These are phyloP conservation scores for Emydura subglobosa DNA, from an alignment of 2,113 vertebrate species.

Conservation along the genomic window DNA sequence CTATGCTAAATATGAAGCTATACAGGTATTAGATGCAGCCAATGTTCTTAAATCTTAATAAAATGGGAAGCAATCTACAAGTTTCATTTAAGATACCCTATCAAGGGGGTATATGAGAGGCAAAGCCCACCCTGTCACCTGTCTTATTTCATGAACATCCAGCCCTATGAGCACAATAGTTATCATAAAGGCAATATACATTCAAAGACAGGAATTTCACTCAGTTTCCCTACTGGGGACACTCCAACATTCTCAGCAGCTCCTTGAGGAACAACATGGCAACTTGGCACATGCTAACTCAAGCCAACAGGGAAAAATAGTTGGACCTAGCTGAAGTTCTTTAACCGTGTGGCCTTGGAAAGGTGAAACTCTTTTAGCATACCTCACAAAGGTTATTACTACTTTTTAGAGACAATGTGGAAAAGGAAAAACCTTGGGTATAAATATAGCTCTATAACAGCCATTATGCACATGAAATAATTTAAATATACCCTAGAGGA, in stretches of 20 bases:
- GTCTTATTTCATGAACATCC: not conserved
- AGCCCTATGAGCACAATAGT: not conserved
- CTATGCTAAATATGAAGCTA: not conserved
- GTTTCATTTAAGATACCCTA: not conserved
- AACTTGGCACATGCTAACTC: not conserved
- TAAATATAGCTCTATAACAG: not conserved
- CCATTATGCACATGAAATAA: not conserved
- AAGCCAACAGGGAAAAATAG: not conserved
- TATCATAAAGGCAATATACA: not conserved
- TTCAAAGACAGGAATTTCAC: not conserved
- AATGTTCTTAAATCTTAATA: not conserved
- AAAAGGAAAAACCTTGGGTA: not conserved
- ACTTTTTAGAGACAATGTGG: not conserved
- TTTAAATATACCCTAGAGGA: not conserved
- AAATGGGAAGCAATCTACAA: not conserved
- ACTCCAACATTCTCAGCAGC: not conserved
- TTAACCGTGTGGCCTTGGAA: not conserved
- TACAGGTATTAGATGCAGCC: not conserved
- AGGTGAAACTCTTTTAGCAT: not conserved
- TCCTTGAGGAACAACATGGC: not conserved
- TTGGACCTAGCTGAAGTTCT: not conserved
- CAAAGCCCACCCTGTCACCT: not conserved
- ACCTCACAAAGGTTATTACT: not conserved
- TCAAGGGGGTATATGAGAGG: not conserved
- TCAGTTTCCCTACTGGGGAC: not conserved